Evolutionary conservation across 35 echinoderm and acorn worm genomes (phyloP), one percentile per base, ranked within the genome.

Genomic region (Lytechinus variegatus): DNA sequence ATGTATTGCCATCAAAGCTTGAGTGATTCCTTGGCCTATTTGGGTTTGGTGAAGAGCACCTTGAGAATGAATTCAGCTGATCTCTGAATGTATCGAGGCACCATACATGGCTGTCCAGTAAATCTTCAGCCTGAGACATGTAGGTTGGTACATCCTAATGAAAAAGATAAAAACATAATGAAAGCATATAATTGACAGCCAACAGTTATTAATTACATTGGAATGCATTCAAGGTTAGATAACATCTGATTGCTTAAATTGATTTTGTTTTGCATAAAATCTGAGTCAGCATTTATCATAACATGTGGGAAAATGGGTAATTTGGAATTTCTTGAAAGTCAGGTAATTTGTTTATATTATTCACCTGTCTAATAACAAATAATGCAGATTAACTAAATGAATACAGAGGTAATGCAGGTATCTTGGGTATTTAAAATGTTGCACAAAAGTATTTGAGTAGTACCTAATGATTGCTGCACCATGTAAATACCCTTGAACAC

Each of bases 11-110:
- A 14, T 66, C 13, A 6, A n/a, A 11, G 13, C 5, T 66, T 66
- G 13, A 66, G 61, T 19, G 12, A 66, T 19, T 66, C 12, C 61
- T 66, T 14, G 11, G 12, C 19, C 27, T 89, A 93, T 54, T 93
- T 93, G 33, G 33, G 2, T 56, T 93, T 10, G 91, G 91, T 52
- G 28, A 56, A 9, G 91, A 54, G 44, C 91, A 94, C 9, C 92
- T 33, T 16, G 55, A 52, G 79, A 96, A 96, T 16, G 86, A 87
- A 79, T 94, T 94, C 9, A 96, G 55, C 86, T 96, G 96, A 95
- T 96, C 96, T 53, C 86, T 94, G 28, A 96, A 95, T 27, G 96
- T 96, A 58, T 96, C 96, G 21, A 96, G 94, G 54, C 96, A 96
- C 53, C 93, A 87, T 29, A 95, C 92, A 66, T 96, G 94, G 54